Evolutionary conservation across 2,797 vertebrate genomes (phyloP), one percentile per base, ranked within the genome.

Genomic region (Ptychadena robeensis): DNA sequence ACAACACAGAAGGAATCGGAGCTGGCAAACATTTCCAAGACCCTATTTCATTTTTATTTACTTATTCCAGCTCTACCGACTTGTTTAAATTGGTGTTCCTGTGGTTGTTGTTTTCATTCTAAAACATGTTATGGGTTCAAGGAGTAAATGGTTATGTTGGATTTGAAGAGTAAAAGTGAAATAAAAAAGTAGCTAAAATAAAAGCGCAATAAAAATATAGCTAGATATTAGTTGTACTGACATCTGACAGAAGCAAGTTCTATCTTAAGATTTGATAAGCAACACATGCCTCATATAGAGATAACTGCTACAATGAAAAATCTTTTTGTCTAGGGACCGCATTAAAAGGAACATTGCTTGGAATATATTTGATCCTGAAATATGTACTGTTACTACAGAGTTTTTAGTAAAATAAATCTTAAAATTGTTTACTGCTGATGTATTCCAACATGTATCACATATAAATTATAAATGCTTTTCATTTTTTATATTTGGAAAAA

Each of bases 21-120:
- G 70, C 22, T 44, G 32, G 34, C 34, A 80, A 74, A 66, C 18
- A 32, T 61, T 67, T 44, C 25, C 48, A 74, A 8, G 1, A 37
- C 11, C 27, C 8, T 64, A 53, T 59, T 48, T 73, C 27, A 59
- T 65, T 73, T 59, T 15, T 66, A 38, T 73, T 65, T 73, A 68
- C 15, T 35, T 34, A 65, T 40, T 44, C 10, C 10, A 44, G 22
- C 22, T 71, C 18, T 65, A 28, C 14, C 25, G 12, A 63, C 12
- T 31, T 81, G 25, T 31, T 65, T 59, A 65, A 66, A 66, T 73
- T 48, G 7, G 40, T 78, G 48, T 70, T 31, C 9, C 10, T 44
- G 3, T 53, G 38, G 30, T 27, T 78, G 73, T 77, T 70, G 61
- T 72, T n/a, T 71, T 40, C 63, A 37, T 32, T 69, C 22, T 82